phyloP scores from a whole-genome alignment of 2,888 invertebrate species.

The Xestia ashworthii region DNA sequence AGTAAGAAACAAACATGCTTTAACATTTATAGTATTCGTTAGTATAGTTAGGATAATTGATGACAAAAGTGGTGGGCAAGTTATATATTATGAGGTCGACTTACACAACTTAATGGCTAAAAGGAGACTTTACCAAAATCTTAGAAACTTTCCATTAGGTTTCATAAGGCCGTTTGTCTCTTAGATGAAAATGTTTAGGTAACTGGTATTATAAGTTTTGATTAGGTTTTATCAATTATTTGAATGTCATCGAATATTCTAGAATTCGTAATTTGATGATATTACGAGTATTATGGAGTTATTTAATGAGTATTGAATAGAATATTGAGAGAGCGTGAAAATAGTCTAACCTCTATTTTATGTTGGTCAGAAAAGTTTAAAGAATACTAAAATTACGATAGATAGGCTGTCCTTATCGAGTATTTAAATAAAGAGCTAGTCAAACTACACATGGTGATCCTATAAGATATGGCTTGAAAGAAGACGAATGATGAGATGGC shows the following conservation, averaged over 20 bases:
- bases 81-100: neutral
- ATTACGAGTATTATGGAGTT: neutral
- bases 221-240: slow-evolving; percentile 12
- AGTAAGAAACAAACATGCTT: too few relatives aligned
- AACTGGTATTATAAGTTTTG: slow-evolving; percentile 27
- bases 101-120: neutral
- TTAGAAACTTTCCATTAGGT: slow-evolving; percentile 9
- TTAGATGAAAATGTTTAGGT: slow-evolving; percentile 10
- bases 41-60: too few relatives aligned
- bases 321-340: neutral
- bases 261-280: neutral
- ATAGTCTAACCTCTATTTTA: too few relatives aligned
- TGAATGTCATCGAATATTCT: neutral
- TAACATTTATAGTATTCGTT: too few relatives aligned
- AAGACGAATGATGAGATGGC: neutral
- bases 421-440: too few relatives aligned
- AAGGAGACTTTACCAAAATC: slow-evolving; percentile 3
- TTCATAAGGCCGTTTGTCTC: neutral
- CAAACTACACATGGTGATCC: too few relatives aligned
- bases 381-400: neutral
- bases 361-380: neutral
- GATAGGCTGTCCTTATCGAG: neutral
- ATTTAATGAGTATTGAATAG: neutral
- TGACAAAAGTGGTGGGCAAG: neutral
- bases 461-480: neutral